A percentile compares a stretch with the other conserved stretches of the same genome.
Evolutionary conservation across 2,888 invertebrate species (phyloP).

Genomic region (Acanthacorydalis orientalis): DNA sequence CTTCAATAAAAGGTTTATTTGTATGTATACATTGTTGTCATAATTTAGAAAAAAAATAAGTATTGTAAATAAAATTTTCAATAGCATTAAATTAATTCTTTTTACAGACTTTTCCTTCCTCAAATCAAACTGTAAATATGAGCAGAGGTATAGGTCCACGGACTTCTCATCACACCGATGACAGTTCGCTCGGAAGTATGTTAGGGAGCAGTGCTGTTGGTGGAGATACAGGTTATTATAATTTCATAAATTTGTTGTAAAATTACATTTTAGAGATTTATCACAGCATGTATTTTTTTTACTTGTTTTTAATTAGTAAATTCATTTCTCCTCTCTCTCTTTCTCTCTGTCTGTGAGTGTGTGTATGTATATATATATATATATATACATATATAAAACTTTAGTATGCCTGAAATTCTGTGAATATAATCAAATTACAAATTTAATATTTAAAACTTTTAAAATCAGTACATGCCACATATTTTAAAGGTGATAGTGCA

Average conservation of each 20-base stretch:
- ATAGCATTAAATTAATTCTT: neutral
- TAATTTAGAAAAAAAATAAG: neutral
- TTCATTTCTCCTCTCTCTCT: neutral
- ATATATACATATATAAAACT: no score
- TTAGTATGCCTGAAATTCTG: no score
- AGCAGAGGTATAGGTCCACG: constrained; percentile 17
- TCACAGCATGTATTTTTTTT: neutral
- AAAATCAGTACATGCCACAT: no score
- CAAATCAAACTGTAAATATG: constrained; percentile 14
- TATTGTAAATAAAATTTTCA: neutral
- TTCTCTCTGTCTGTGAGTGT: no score
- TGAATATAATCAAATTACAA: no score
- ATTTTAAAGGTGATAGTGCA: constrained; percentile 16
- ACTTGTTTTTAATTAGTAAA: neutral
- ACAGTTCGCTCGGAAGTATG: constrained; percentile 48
- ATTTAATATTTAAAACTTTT: no score
- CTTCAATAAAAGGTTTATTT: no score
- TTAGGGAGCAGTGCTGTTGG: constrained; percentile 4
- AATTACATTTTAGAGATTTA: neutral
- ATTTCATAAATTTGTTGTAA: no score
- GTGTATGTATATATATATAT: no score
- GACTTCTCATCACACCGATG: constrained; percentile 40
- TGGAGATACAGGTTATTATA: constrained; percentile 2
- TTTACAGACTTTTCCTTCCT: neutral
- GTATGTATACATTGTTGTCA: neutral